phyloP scores from a whole-genome alignment of 2,888 invertebrate genomes.

The Shargacucullia verbasci region DNA sequence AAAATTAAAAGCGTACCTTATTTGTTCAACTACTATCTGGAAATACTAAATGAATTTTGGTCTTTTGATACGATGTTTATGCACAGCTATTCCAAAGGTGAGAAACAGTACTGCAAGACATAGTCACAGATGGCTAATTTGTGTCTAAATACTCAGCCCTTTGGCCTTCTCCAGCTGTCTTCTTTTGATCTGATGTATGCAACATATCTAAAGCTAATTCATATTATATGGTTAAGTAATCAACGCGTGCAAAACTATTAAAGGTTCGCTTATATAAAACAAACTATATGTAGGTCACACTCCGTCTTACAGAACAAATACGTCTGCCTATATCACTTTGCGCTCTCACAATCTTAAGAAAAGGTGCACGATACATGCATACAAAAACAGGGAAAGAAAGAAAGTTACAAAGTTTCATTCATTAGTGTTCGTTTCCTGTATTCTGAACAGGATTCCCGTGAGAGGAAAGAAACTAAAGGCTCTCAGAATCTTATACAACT shows the following conservation, averaged over 20 bases:
- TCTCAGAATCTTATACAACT: conserved; percentile 26
- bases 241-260: neutral
- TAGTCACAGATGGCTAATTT: too few relatives aligned
- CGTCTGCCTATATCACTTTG: neutral
- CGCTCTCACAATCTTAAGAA: conserved; percentile 4
- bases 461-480: conserved; percentile 19
- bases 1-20: neutral
- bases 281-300: neutral
- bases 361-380: conserved; percentile 36
- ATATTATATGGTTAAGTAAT: too few relatives aligned
- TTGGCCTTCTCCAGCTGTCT: too few relatives aligned
- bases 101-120: too few relatives aligned
- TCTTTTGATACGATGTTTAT: neutral
- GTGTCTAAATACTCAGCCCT: too few relatives aligned
- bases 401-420: conserved; percentile 38
- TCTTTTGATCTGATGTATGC: too few relatives aligned
- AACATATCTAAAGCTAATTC: too few relatives aligned
- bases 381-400: conserved; percentile 22
- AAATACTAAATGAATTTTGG: neutral
- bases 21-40: conserved; percentile 8
- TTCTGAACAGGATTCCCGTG: conserved; percentile 19
- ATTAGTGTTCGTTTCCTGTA: conserved; percentile 40
- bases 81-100: too few relatives aligned
- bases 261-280: neutral
- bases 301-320: neutral